Evolutionary conservation across 2,888 invertebrate species (phyloP).

Genomic region (Ennomos fuscantarius): DNA sequence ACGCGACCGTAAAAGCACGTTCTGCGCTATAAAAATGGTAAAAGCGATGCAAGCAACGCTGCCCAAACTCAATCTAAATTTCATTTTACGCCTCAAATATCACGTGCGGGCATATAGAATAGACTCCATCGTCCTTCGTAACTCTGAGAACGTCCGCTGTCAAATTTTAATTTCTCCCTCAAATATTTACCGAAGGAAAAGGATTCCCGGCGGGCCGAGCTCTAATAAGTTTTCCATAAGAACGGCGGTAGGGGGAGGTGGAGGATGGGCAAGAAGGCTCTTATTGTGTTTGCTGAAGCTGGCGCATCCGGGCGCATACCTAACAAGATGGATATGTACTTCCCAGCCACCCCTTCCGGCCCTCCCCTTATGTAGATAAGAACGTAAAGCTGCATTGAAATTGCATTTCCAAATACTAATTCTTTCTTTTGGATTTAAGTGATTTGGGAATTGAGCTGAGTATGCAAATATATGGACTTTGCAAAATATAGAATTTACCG

Average conservation of each 20-base stretch:
- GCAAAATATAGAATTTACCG: slow-evolving; percentile 23
- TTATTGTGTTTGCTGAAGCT: slow-evolving; percentile 85
- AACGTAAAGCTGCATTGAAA: slow-evolving; percentile 75
- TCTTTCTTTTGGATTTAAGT: slow-evolving; percentile 55
- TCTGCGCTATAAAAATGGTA: slow-evolving; percentile 46
- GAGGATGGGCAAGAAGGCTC: slow-evolving; percentile 68
- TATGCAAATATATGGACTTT: slow-evolving; percentile 25
- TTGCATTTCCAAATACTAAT: slow-evolving; percentile 84
- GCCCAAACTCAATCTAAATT: slow-evolving; percentile 83
- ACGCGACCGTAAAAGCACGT: slow-evolving; percentile 40
- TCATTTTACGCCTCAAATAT: slow-evolving; percentile 83
- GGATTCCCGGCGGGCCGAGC: slow-evolving; percentile 83
- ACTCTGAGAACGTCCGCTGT: slow-evolving; percentile 72
- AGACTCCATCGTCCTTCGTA: slow-evolving; percentile 70
- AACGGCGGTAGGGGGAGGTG: slow-evolving; percentile 57
- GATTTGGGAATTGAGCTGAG: slow-evolving; percentile 19
- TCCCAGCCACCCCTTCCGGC: slow-evolving; percentile 69
- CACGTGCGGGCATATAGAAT: slow-evolving; percentile 80
- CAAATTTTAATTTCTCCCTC: slow-evolving; percentile 85
- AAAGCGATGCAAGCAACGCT: slow-evolving; percentile 54
- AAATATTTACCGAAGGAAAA: slow-evolving; percentile 85
- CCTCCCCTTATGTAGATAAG: slow-evolving; percentile 67
- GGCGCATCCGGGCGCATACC: slow-evolving; percentile 84
- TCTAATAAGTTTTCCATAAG: slow-evolving; percentile 86
- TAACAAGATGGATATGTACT: slow-evolving; percentile 84